Evolutionary conservation across 2,797 vertebrate genomes (phyloP), one percentile per base, ranked within the genome.

Genomic region (Tragopan temminckii): DNA sequence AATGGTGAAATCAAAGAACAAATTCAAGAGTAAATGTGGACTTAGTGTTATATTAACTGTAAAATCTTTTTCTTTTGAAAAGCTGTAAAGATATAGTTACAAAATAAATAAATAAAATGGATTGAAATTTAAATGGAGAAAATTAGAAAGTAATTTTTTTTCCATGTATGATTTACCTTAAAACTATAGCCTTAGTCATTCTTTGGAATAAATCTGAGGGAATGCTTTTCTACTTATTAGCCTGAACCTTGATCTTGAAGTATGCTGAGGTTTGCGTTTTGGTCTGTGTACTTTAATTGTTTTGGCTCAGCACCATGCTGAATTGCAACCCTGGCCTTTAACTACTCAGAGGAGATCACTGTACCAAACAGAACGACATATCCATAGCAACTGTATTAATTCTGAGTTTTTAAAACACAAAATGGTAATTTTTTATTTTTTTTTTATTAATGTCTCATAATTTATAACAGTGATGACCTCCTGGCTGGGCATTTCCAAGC

Each of bases 311-410:
- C 78, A 93, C 90, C 90, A 71, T 38, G 71, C 93, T 88, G 88
- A 93, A 94, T 88, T 85, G 78, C 67, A 90, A 45, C 48, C 63
- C 43, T 94, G 71, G 80, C 88, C 83, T 93, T 94, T 96, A 86
- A 70, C 91, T 71, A 82, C 83, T 88, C 50, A 53, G 58, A 79
- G 45, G 31, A 79, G 76, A 70, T 93, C 85, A 87, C 27, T 94
- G 67, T 11, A 82, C 88, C 94, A 96, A 95, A 95, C 86, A 96
- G 83, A 92, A 91, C 55, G 92, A 90, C 85, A 95, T 95, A 96
- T 92, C 94, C 94, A 96, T 96, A 85, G 92, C 93, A 96, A 95
- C 88, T 84, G 79, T 86, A 93, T 89, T 94, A 89, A 74, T 94
- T 94, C 87, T 64, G 93, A 94, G 79, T 97, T 94, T 95, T 88